Percentiles rank a stretch among this genome's conserved stretches.
These are phyloP conservation scores for Axinella damicornis DNA, from an alignment of 37 sponge, comb jelly and placozoan species.

Conservation along the genomic window DNA sequence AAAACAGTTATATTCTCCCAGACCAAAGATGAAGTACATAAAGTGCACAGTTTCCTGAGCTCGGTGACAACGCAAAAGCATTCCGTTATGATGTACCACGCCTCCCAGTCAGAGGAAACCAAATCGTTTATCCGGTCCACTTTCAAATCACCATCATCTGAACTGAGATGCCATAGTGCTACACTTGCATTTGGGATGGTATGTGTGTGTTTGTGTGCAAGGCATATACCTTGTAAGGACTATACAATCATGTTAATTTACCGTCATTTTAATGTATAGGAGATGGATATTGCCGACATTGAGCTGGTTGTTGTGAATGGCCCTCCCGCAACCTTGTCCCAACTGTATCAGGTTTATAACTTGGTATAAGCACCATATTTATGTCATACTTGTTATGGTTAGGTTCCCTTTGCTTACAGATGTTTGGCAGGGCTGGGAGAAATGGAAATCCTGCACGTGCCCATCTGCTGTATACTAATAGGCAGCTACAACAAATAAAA, in stretches of 20 bases:
- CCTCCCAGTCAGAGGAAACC: no score
- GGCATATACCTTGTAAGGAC: no score
- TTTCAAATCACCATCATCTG: neutral
- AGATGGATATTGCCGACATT: conserved; percentile 1
- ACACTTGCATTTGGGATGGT: no score
- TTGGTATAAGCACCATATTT: neutral
- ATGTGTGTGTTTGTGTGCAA: no score
- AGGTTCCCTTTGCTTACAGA: neutral
- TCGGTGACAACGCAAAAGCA: neutral
- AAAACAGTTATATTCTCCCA: neutral
- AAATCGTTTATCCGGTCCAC: no score
- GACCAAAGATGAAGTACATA: neutral
- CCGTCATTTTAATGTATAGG: conserved; percentile 1
- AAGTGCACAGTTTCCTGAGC: neutral
- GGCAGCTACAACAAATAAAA: neutral
- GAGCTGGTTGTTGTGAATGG: conserved; percentile 18
- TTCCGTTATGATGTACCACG: no score
- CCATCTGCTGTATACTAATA: conserved; percentile 1
- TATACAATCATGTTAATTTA: no score
- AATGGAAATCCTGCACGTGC: neutral
- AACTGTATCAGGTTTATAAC: conserved; percentile 21
- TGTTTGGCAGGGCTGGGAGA: conserved; percentile 10
- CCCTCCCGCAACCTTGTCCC: neutral
- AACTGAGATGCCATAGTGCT: no score
- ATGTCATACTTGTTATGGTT: neutral